Conservation (phyloP, 2,888 invertebrate genomes). For the Pandemis corylana region DNA sequence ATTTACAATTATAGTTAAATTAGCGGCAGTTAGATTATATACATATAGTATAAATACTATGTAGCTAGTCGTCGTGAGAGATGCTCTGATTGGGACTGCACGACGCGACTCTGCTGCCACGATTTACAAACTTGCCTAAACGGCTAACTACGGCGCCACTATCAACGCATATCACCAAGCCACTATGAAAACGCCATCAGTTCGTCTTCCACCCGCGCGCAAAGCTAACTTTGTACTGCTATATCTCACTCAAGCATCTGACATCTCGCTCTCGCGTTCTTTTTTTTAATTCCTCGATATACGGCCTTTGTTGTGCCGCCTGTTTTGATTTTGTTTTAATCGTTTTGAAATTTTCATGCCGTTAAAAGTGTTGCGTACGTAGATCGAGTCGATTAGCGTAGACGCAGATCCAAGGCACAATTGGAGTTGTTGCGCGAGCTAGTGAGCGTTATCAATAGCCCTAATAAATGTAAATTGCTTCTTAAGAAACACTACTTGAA, state of each 20-base stretch:
- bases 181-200: conserved; percentile 8
- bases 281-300: conserved; percentile 58
- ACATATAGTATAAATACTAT: conserved; percentile 20
- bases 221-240: conserved; percentile 14
- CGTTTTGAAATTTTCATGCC: conserved; percentile 35
- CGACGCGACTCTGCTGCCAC: conserved; percentile 33
- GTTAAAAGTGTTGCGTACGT: conserved; percentile 11
- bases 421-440: too few species aligned
- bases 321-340: conserved; percentile 47
- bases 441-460: too few species aligned
- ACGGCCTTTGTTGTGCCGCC: conserved; percentile 56
- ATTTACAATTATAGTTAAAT: conserved; percentile 1
- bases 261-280: conserved; percentile 55
- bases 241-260: conserved; percentile 59
- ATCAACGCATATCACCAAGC: not conserved
- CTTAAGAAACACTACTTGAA: too few species aligned
- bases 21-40: conserved; percentile 14
- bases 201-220: conserved; percentile 10
- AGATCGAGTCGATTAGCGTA: not conserved
- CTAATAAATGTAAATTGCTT: too few species aligned
- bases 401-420: too few species aligned
- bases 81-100: conserved; percentile 39
- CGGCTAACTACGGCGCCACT: conserved; percentile 17
- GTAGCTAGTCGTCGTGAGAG: conserved; percentile 39
- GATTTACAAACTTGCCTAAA: conserved; percentile 28